Base-by-base conservation (phyloP, 2,797 vertebrate genomes). In the Halcyon smyrnensis region DNA sequence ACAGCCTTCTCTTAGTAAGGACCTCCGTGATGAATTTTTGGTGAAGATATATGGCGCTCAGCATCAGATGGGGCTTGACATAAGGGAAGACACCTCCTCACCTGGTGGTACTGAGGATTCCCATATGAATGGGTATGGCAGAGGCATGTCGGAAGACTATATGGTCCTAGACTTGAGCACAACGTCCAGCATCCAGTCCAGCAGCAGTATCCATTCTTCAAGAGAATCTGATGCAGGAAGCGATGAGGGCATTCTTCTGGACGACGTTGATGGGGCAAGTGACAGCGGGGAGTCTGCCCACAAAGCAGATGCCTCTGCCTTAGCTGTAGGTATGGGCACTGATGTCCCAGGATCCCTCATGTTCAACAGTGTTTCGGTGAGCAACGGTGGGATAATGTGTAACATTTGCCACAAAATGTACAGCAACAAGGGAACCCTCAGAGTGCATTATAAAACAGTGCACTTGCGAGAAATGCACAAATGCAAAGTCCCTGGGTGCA, bases 391-490 rank as follows among this genome's bases (percentile, higher is more conserved):
- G 97, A 99, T 99, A 98, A 98, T 99, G 98, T 99, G 99, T 98
- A 99, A 98, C 98, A 99, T 99, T 98, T 99, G 99, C 98, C 99
- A 99, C 98, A 99, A 99, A 99, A 98, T 99, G 98, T 99, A 99
- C 98, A 99, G 99, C 98, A 99, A 99, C 99, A 99, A 99, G 98
- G 99, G 99, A 97, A 99, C 99, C 43, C 98, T 99, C 97, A 97
- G 99, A 48, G 99, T 99, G 97, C 99, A 99, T 98, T 99, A 99
- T 97, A 99, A 99, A 98, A 99, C 99, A 57, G 99, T 99, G 97
- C 99, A 99, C 97, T 98, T 99, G 97, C 98, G 99, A 28, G 99
- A 99, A 97, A 99, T 99, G 99, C 99, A 99, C 98, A 99, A 99
- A 97, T 99, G 99, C 98, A 99, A 99, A 98, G 98, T 99, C 96